Evolutionary conservation across 2,888 invertebrate genomes (phyloP).

Genomic region (Hirtodrosophila alboralis): DNA sequence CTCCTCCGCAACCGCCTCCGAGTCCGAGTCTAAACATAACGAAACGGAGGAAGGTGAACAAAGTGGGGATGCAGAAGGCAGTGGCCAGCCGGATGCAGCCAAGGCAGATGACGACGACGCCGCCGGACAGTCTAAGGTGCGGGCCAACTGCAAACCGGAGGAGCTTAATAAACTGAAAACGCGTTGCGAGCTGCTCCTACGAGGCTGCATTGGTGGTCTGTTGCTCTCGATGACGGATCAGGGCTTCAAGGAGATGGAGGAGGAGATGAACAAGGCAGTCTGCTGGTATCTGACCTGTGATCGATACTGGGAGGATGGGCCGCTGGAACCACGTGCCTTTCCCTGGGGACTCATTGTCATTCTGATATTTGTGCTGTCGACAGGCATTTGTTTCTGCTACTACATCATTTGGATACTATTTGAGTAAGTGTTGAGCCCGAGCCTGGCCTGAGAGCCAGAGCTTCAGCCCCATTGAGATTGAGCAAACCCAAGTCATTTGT

Average conservation of each 20-base stretch:
- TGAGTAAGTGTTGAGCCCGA: slow-evolving; percentile 90
- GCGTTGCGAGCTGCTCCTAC: slow-evolving; percentile 90
- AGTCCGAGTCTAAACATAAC: slow-evolving; percentile 37
- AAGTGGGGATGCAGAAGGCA: slow-evolving; percentile 55
- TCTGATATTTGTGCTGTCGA: slow-evolving; percentile 91
- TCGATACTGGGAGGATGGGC: slow-evolving; percentile 94
- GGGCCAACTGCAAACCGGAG: slow-evolving; percentile 92
- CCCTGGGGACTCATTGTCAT: slow-evolving; percentile 92
- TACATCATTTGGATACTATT: slow-evolving; percentile 96
- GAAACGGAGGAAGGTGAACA: slow-evolving; percentile 50
- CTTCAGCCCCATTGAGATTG: slow-evolving; percentile 61
- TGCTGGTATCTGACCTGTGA: slow-evolving; percentile 97
- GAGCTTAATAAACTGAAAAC: slow-evolving; percentile 90
- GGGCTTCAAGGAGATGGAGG: slow-evolving; percentile 94
- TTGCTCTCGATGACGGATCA: slow-evolving; percentile 91
- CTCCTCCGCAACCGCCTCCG: neutral
- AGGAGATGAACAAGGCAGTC: slow-evolving; percentile 93
- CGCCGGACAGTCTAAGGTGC: slow-evolving; percentile 85
- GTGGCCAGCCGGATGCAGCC: slow-evolving; percentile 39
- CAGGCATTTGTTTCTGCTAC: slow-evolving; percentile 94
- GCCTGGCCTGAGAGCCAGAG: slow-evolving; percentile 2
- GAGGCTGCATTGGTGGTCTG: slow-evolving; percentile 92
- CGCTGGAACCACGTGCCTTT: slow-evolving; percentile 89
- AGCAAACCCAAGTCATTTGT: slow-evolving; percentile 82
- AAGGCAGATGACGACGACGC: slow-evolving; percentile 33